These are phyloP conservation scores for Psittacara wagleri DNA, from an alignment of 2,113 vertebrate species.

Conservation along the genomic window DNA sequence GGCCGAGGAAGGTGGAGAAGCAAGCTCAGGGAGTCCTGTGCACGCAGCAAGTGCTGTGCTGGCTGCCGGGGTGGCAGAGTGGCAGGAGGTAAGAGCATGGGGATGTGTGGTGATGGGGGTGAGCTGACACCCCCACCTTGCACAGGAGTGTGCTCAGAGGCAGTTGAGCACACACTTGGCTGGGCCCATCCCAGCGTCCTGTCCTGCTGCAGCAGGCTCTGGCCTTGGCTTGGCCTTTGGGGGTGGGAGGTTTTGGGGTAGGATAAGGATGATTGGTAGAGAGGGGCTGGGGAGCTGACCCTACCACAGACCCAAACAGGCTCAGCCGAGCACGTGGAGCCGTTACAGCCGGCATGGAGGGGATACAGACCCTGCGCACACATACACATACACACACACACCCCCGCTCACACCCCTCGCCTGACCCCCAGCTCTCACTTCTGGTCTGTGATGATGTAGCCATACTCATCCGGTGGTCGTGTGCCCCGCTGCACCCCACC, in stretches of 20 bases:
- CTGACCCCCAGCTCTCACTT: constrained; percentile 76
- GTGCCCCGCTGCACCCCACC: background rate
- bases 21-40: background rate
- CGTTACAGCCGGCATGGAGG: background rate
- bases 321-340: background rate
- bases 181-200: background rate
- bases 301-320: background rate
- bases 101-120: fast-evolving
- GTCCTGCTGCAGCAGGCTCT: background rate
- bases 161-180: background rate
- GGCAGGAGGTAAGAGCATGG: background rate
- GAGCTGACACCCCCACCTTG: background rate
- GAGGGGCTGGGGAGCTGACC: background rate
- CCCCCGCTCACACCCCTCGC: background rate
- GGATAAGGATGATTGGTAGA: background rate
- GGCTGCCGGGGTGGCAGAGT: background rate
- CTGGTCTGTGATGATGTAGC: constrained; percentile 93
- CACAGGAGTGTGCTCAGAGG: fast-evolving
- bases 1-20: background rate
- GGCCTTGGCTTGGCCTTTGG: background rate
- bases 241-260: background rate
- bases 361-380: background rate
- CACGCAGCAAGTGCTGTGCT: background rate
- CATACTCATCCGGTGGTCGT: constrained; percentile 82
- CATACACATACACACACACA: fast-evolving